Evolutionary conservation across 1,140 invertebrate genomes (phyloP).

Genomic region (Drosophila nannoptera): DNA sequence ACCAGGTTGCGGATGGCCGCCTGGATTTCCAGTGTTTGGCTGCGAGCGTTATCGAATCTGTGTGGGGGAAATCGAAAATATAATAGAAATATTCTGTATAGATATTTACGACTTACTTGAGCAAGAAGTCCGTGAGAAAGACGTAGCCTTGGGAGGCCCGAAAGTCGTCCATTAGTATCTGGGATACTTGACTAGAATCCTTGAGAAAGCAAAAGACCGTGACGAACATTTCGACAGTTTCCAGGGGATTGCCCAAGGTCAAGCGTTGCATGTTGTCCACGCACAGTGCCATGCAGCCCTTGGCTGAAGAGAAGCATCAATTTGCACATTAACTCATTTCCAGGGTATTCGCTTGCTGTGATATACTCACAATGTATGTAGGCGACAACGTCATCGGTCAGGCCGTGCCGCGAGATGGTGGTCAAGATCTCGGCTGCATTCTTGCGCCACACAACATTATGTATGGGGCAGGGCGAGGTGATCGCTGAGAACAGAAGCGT

Average conservation of each 20-base stretch:
- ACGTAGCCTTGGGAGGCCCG: slow-evolving; percentile 95
- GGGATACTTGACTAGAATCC: slow-evolving; percentile 98
- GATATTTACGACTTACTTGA: slow-evolving; percentile 93
- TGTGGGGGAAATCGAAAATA: slow-evolving; percentile 10
- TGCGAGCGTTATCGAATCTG: slow-evolving; percentile 87
- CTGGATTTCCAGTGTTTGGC: slow-evolving; percentile 87
- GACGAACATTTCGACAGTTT: slow-evolving; percentile 99
- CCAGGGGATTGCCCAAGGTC: slow-evolving; percentile 93
- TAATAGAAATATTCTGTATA: no score
- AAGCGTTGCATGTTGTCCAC: slow-evolving; percentile 98
- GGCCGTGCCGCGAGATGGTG: slow-evolving; percentile 95
- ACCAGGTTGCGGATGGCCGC: slow-evolving; percentile 96
- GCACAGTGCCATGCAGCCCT: slow-evolving; percentile 95
- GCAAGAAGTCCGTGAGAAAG: slow-evolving; percentile 95
- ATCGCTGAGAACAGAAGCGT: slow-evolving; percentile 97
- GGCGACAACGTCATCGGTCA: slow-evolving; percentile 94
- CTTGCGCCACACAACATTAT: slow-evolving; percentile 97
- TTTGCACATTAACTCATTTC: not conserved
- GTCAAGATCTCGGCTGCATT: slow-evolving; percentile 94
- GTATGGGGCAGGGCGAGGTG: slow-evolving; percentile 93
- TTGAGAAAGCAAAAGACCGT: slow-evolving; percentile 98
- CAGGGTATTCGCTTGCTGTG: no score
- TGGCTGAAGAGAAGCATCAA: slow-evolving; percentile 83
- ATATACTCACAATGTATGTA: slow-evolving; percentile 95
- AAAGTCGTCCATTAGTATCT: slow-evolving; percentile 97